Evolutionary conservation across 2,888 invertebrate genomes (phyloP).

Genomic region (Drosophila dives): DNA sequence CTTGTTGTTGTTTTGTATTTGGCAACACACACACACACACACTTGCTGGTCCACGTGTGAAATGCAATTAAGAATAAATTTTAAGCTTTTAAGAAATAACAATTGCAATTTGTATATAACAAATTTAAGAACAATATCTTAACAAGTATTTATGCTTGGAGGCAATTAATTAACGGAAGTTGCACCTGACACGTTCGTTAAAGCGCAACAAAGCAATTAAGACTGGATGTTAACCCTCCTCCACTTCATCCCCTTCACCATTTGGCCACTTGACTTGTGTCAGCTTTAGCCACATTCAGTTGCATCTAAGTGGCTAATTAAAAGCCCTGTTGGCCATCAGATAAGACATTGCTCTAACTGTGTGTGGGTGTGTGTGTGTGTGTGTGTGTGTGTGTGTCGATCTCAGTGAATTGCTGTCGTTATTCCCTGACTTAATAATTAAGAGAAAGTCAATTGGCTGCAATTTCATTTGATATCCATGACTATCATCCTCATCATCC

Average conservation of each 20-base stretch:
- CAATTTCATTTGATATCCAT: slow-evolving; percentile 47
- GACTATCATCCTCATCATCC: slow-evolving; percentile 50
- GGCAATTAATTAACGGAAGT: not conserved
- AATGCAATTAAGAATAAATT: slow-evolving; percentile 12
- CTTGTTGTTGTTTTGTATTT: slow-evolving; percentile 16
- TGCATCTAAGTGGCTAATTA: slow-evolving; percentile 27
- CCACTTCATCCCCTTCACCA: not conserved
- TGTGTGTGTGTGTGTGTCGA: not conserved
- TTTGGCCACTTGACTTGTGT: not conserved
- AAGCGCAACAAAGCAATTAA: not conserved
- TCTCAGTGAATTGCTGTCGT: not conserved
- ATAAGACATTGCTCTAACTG: slow-evolving; percentile 8
- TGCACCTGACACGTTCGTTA: not conserved
- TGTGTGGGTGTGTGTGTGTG: not conserved
- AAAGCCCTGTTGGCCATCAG: slow-evolving; percentile 10
- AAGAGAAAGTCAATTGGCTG: slow-evolving; percentile 40
- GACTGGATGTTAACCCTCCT: not conserved
- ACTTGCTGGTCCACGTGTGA: slow-evolving; percentile 4
- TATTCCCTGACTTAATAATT: slow-evolving; percentile 28
- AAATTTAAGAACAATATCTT: not conserved
- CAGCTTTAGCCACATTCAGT: slow-evolving; percentile 1
- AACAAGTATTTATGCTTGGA: not conserved
- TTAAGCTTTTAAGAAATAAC: too few relatives aligned
- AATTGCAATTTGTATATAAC: not conserved
- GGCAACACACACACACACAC: slow-evolving; percentile 14